Percentiles rank a stretch among this genome's conserved stretches.
Conservation (phyloP, 2,797 vertebrate genomes). For the Phoebastria nigripes region DNA sequence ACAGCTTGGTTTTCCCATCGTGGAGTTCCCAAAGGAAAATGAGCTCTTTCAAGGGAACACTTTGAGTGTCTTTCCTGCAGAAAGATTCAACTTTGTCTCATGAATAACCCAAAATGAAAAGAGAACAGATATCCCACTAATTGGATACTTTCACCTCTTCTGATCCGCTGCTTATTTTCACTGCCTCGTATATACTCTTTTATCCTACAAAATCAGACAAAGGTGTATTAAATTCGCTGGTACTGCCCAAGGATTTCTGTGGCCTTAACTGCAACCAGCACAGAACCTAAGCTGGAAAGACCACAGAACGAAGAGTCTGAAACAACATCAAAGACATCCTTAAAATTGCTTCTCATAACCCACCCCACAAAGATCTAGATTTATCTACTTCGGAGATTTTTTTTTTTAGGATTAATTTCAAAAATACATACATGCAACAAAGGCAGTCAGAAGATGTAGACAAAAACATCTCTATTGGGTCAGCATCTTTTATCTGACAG, state of each 20-base stretch:
- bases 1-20: neutral
- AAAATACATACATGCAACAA: neutral
- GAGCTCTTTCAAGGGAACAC: neutral
- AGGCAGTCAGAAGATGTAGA: neutral
- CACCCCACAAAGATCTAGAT: neutral
- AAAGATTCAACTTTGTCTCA: neutral
- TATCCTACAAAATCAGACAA: neutral
- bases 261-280: neutral
- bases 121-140: neutral
- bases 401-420: neutral
- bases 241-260: neutral
- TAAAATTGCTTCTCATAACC: neutral
- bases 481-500: neutral
- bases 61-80: neutral
- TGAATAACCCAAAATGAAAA: neutral
- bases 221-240: neutral
- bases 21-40: neutral
- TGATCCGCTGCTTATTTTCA: neutral
- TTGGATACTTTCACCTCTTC: neutral
- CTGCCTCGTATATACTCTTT: neutral
- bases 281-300: neutral
- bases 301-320: neutral
- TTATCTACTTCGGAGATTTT: neutral
- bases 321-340: neutral
- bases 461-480: neutral